Conservation (phyloP, 2,113 vertebrate species). For the Brienomyrus brachyistius region DNA sequence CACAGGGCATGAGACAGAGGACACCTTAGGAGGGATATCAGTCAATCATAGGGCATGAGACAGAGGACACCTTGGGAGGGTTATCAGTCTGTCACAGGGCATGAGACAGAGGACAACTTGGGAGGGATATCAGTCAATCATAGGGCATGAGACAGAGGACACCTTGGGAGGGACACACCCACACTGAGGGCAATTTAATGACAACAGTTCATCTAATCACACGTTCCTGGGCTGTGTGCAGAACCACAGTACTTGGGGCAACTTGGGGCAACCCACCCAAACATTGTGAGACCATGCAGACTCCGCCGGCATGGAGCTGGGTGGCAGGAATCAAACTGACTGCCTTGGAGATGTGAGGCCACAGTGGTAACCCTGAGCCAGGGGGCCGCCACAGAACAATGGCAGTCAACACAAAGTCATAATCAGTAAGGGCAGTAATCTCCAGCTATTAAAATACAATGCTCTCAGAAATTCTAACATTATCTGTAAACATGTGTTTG, state of each 20-base stretch:
- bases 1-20: background rate
- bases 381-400: background rate
- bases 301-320: background rate
- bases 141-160: too few species aligned
- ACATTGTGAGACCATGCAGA: background rate
- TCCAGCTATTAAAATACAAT: background rate
- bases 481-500: background rate
- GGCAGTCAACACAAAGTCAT: background rate
- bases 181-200: background rate
- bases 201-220: background rate
- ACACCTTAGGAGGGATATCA: background rate
- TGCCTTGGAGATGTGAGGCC: too few species aligned
- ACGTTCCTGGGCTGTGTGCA: background rate
- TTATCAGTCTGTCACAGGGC: background rate
- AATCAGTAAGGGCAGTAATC: background rate
- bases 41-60: background rate
- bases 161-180: background rate
- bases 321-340: too few species aligned
- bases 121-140: too few species aligned
- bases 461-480: background rate
- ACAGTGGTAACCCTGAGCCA: background rate
- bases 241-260: background rate
- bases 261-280: background rate
- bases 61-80: background rate
- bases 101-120: background rate